These are phyloP conservation scores for Pycnomerus fuliginosus DNA, from an alignment of 2,888 invertebrate species.

Conservation along the genomic window DNA sequence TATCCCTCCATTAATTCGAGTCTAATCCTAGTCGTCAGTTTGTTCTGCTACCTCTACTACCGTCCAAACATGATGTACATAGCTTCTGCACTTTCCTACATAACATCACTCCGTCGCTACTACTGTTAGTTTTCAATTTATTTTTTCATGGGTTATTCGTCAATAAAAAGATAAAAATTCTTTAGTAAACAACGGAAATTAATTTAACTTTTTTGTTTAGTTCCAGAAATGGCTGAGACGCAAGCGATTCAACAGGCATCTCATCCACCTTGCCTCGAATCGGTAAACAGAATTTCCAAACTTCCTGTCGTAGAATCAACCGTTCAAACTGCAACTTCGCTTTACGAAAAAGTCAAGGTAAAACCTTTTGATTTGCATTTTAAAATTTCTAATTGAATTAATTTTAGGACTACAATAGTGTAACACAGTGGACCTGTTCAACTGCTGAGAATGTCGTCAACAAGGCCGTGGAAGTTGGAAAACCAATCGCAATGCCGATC, in stretches of 20 bases:
- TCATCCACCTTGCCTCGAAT: constrained; percentile 53
- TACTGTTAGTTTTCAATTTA: not conserved
- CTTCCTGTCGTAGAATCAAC: constrained; percentile 60
- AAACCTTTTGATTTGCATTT: constrained; percentile 17
- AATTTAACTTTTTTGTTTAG: constrained; percentile 5
- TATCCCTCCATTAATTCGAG: not conserved
- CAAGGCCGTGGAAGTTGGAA: constrained; percentile 56
- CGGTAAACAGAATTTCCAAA: constrained; percentile 58
- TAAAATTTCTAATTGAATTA: constrained; percentile 2
- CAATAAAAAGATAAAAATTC: too few species aligned
- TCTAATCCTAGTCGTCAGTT: too few species aligned
- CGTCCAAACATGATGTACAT: too few species aligned
- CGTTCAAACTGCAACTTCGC: constrained; percentile 57
- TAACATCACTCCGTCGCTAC: not conserved
- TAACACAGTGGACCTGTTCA: constrained; percentile 58
- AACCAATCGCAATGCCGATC: constrained; percentile 55
- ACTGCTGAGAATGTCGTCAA: constrained; percentile 58
- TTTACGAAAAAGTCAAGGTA: constrained; percentile 62
- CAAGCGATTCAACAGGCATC: constrained; percentile 16
- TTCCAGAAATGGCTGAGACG: constrained; percentile 32
- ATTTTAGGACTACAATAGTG: constrained; percentile 54
- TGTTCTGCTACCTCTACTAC: too few species aligned
- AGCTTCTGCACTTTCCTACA: too few species aligned
- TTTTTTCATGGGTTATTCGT: too few species aligned
- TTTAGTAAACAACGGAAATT: not conserved